Evolutionary conservation across 1,140 invertebrate species (phyloP).

Genomic region (Brachionus calyciflorus): DNA sequence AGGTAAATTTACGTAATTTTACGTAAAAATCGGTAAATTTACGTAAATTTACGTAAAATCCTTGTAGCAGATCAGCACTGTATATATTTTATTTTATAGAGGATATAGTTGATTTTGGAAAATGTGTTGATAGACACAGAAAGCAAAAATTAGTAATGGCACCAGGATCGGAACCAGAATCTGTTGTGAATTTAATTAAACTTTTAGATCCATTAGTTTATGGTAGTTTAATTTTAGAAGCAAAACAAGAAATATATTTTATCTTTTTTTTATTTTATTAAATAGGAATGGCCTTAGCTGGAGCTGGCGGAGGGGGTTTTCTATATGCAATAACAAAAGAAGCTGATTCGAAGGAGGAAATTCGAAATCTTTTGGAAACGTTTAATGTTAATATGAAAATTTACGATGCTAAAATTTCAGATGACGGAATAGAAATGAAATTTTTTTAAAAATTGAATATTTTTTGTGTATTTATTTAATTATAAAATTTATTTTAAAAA

Average conservation of each 20-base stretch:
- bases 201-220: constrained; percentile 53
- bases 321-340: constrained; percentile 59
- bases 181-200: constrained; percentile 55
- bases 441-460: no score
- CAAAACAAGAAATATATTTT: background rate
- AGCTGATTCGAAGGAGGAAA: constrained; percentile 48
- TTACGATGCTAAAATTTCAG: constrained; percentile 39
- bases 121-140: constrained; percentile 60
- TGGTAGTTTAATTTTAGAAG: constrained; percentile 48
- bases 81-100: constrained; percentile 49
- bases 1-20: no score
- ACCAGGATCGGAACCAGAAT: constrained; percentile 61
- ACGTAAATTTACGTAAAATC: no score
- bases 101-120: constrained; percentile 57
- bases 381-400: background rate
- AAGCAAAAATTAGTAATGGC: constrained; percentile 62
- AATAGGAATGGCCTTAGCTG: constrained; percentile 52
- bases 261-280: background rate
- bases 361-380: constrained; percentile 49
- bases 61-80: background rate
- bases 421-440: constrained; percentile 25
- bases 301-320: constrained; percentile 63
- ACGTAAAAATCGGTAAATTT: no score
- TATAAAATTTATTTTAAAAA: no score
- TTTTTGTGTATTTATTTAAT: no score